phyloP scores from a whole-genome alignment of 37 sponge, comb jelly and placozoan species.

The Spongilla lacustris region DNA sequence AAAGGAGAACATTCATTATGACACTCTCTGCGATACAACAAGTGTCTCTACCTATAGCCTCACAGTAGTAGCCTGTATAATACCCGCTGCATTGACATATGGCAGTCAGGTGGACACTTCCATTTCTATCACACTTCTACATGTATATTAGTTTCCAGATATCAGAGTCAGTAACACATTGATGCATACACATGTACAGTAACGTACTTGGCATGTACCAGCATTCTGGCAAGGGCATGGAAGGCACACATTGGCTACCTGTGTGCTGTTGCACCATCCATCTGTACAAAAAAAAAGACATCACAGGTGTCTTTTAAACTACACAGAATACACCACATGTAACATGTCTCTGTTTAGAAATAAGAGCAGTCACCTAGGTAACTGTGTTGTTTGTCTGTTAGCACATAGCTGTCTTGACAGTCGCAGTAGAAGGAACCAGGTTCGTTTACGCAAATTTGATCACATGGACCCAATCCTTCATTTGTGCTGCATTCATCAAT shows the following conservation, averaged over 20 bases:
- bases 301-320: no score
- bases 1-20: background rate
- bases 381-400: background rate
- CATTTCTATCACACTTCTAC: background rate
- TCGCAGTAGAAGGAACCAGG: background rate
- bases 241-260: background rate
- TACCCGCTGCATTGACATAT: background rate
- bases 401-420: background rate
- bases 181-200: no score
- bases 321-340: no score
- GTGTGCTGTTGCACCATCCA: background rate
- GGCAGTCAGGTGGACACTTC: background rate
- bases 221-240: background rate
- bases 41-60: background rate
- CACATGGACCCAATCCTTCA: background rate
- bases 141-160: background rate
- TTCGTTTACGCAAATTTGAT: background rate
- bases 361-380: background rate
- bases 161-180: background rate
- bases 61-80: background rate
- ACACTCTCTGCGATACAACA: background rate
- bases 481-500: background rate
- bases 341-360: no score
- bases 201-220: background rate
- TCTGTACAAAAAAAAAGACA: background rate